Percentiles rank a stretch among this genome's conserved stretches.
Conservation (phyloP, 2,888 invertebrate species). For the Parthenolecanium corni region DNA sequence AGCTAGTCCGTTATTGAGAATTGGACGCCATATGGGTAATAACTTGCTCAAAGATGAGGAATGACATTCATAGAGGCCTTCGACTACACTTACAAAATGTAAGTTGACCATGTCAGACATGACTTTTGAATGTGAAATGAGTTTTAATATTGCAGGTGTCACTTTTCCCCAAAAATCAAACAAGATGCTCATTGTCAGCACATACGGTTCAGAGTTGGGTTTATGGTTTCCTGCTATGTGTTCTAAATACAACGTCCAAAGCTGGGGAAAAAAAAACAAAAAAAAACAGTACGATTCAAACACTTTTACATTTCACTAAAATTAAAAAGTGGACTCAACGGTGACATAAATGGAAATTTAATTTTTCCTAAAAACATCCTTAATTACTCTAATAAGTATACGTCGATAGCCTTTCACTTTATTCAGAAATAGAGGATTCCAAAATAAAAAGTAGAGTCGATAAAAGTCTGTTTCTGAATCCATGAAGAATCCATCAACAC, state of each 20-base stretch:
- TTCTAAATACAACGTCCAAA: conserved; percentile 98
- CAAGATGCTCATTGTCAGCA: conserved; percentile 65
- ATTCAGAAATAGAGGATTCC: too few relatives aligned
- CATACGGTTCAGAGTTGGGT: conserved; percentile 58
- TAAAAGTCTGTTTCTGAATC: too few relatives aligned
- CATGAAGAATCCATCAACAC: too few relatives aligned
- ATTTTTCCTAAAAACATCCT: too few relatives aligned
- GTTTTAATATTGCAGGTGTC: conserved; percentile 85
- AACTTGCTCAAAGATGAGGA: conserved; percentile 84
- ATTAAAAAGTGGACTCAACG: too few relatives aligned
- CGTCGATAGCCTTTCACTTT: too few relatives aligned
- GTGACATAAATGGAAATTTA: too few relatives aligned
- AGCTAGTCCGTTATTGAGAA: conserved; percentile 79
- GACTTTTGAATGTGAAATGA: conserved; percentile 86
- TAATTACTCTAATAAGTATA: too few relatives aligned
- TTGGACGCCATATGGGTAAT: conserved; percentile 90
- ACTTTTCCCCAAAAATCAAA: conserved; percentile 98
- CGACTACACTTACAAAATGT: conserved; percentile 87
- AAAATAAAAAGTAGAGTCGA: too few relatives aligned
- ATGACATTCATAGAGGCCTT: conserved; percentile 88
- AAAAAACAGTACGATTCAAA: not conserved
- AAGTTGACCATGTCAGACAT: conserved; percentile 95
- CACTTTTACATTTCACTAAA: too few relatives aligned
- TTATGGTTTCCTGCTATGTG: conserved; percentile 58
- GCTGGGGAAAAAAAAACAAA: conserved; percentile 42